Evolutionary conservation across 2,113 vertebrate species (phyloP), one percentile per base, ranked within the genome.

Genomic region (Solea solea): DNA sequence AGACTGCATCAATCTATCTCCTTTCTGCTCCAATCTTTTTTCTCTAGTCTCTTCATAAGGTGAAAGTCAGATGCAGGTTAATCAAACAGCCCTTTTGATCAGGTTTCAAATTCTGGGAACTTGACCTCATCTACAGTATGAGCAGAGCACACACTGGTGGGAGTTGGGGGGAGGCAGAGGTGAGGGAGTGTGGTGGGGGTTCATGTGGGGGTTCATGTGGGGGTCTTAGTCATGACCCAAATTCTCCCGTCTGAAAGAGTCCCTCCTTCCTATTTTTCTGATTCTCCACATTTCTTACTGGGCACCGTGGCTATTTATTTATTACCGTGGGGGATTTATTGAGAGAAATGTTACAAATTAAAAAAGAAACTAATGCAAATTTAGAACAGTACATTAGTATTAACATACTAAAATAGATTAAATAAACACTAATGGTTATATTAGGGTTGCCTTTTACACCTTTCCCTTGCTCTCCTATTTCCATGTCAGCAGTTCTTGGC

Each of bases 201-300:
- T 85, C 82, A 80, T 44, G 74, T 39, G 74, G 69, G 68, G 81
- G 84, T 82, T 85, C 82, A 80, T 44, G 57, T 10, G 64, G 72
- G 74, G 72, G 78, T 85, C 77, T 82, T 73, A 89, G 82, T 88
- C 85, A 85, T 93, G 92, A 92, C 90, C 92, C 90, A 92, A 89
- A 91, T 93, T 88, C 79, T 84, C 64, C 64, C 5, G 61, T 87
- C 69, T 81, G 39, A 61, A 78, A 70, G 62, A 69, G 78, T 71
- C 42, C 21, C 71, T 54, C 21, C 58, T 57, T 58, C 49, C 40
- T 49, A 45, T 77, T 62, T 80, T 50, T 81, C 34, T 56, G 10
- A 9, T 15, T 66, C 45, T 54, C 28, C n/a, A 9, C 5, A 3
- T 54, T 55, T 61, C 50, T 27, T 27, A 21, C 21, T 21, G 21